A percentile compares a stretch with the other conserved stretches of the same genome.
phyloP scores from a whole-genome alignment of 2,113 vertebrate species.

The rat (Rattus norvegicus) region DNA sequence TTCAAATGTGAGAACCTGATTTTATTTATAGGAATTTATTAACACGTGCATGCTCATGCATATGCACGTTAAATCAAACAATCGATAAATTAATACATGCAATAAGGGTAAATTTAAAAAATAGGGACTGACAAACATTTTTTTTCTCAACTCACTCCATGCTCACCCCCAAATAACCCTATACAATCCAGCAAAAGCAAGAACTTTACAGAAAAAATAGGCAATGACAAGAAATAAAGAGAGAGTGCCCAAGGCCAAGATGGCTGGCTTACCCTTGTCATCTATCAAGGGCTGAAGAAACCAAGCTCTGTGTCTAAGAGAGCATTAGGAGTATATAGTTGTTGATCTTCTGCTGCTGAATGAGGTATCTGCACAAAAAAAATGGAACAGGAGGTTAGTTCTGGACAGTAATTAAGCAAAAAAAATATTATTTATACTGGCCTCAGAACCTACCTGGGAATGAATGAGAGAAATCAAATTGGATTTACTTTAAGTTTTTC shows the following conservation, averaged over 20 bases:
- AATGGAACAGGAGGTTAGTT: neutral
- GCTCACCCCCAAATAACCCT: too few relatives aligned
- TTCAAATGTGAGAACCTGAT: neutral
- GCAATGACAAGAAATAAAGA: neutral
- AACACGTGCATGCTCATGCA: too few relatives aligned
- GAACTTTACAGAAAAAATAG: neutral
- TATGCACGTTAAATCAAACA: too few relatives aligned
- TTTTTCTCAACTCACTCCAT: neutral
- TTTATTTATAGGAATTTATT: neutral
- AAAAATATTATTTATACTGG: neutral
- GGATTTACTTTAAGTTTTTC: conserved; percentile 36
- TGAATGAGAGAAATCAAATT: conserved; percentile 26
- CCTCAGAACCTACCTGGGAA: neutral
- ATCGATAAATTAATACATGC: neutral
- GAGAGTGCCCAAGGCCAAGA: neutral
- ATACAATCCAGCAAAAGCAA: neutral
- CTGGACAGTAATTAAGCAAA: neutral
- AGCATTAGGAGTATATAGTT: neutral
- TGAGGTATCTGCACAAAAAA: neutral
- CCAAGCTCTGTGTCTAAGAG: neutral
- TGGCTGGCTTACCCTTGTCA: neutral
- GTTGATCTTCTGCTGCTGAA: neutral
- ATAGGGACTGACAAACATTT: too few relatives aligned
- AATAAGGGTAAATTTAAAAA: neutral
- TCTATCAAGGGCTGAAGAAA: neutral